Base-by-base conservation (phyloP, 2,888 invertebrate species). In the Torymus tubicola region DNA sequence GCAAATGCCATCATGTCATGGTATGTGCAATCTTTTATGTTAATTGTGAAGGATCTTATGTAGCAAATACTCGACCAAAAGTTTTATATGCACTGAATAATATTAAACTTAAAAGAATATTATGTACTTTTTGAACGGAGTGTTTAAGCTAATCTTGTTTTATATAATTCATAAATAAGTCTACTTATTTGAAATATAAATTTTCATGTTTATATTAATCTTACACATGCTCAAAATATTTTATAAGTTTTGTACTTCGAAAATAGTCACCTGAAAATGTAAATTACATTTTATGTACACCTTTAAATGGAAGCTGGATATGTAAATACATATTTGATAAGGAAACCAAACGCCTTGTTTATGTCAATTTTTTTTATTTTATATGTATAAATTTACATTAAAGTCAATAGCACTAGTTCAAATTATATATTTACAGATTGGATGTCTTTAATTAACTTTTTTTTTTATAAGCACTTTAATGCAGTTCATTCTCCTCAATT, bases 401-500 rank as follows among this genome's bases (percentile, higher is more conserved):
- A 68, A 14, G 18, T 67, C 53, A 69, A n/a, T 64, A 78, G 55
- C 3, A 63, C 14, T 78, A 16, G 18, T 55, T 16, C 14, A 81
- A 77, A 70, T 76, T 50, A 70, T 77, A 61, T 77, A 74, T 80
- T 67, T 81, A 73, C 80, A 81, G 72, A 77, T 81, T 72, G 70
- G 65, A 72, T 76, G 50, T 60, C 24, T 61, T 61, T 12, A 75
- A 67, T 75, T 12, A 31, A 73, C 64, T 72, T 8, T 8, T 42
- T 42, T 42, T 42, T 42, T 8, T 42, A 42, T 8, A 42, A 1
- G 5, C 8, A 1, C 42, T 42, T 1, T 21, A 21, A 21, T 21
- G 21, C 21, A 21, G 21, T 21, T 21, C 21, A 42, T 42, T 42
- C 8, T 42, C 42, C 42, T 42, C 42, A 42, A 42, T 8, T 42